A percentile compares a stretch with the other conserved stretches of the same genome.
These are phyloP conservation scores for Thereva unica DNA, from an alignment of 2,888 invertebrate species.

Conservation along the genomic window DNA sequence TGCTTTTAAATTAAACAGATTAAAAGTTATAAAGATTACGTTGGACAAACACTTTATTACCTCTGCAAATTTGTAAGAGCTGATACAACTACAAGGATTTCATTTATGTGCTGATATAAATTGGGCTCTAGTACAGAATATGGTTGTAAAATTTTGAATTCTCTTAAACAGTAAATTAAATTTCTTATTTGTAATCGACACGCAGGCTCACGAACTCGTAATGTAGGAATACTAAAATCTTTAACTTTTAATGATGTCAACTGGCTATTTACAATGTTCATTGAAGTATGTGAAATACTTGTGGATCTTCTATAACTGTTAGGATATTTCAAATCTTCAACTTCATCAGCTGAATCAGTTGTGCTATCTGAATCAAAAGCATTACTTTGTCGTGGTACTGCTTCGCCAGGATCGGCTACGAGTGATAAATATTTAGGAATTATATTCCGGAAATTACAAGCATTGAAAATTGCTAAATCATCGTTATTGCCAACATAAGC, in stretches of 20 bases:
- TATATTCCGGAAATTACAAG: slow-evolving; percentile 51
- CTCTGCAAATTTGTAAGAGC: slow-evolving; percentile 55
- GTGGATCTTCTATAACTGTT: slow-evolving; percentile 40
- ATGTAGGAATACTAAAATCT: slow-evolving; percentile 52
- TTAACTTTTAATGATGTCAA: slow-evolving; percentile 52
- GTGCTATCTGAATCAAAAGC: slow-evolving; percentile 47
- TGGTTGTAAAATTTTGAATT: slow-evolving; percentile 53
- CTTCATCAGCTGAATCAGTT: slow-evolving; percentile 51
- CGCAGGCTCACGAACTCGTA: slow-evolving; percentile 51
- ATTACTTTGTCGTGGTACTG: slow-evolving; percentile 42
- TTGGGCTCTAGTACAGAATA: slow-evolving; percentile 51
- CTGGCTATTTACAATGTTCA: slow-evolving; percentile 51
- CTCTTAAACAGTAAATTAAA: slow-evolving; percentile 50
- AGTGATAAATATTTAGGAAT: slow-evolving; percentile 55
- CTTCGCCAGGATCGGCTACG: slow-evolving; percentile 55
- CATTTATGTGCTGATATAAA: slow-evolving; percentile 53
- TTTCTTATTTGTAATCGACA: slow-evolving; percentile 54
- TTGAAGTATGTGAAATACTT: slow-evolving; percentile 39
- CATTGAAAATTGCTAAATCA: slow-evolving; percentile 54
- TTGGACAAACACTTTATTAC: slow-evolving; percentile 60
- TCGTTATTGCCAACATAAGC: slow-evolving; percentile 54
- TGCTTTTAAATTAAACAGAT: slow-evolving; percentile 25
- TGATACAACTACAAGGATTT: slow-evolving; percentile 53
- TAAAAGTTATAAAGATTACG: slow-evolving; percentile 24
- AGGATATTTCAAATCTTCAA: slow-evolving; percentile 42